These are phyloP conservation scores for Varecia variegata DNA, from an alignment of 2,797 vertebrate genomes.

Conservation along the genomic window DNA sequence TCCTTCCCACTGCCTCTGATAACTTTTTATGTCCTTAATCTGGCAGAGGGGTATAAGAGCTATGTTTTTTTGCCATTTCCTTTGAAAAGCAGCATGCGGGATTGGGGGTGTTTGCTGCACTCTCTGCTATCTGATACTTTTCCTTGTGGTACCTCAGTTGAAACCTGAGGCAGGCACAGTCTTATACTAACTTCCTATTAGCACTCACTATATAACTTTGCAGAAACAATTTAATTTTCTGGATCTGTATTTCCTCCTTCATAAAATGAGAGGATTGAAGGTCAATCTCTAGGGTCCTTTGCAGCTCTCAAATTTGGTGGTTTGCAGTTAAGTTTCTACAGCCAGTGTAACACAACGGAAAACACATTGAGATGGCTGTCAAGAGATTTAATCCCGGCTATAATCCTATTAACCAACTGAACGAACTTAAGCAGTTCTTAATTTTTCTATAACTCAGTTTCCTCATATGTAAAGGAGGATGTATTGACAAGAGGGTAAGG, in stretches of 20 bases:
- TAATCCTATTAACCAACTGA: constrained; percentile 25
- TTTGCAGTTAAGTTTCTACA: constrained; percentile 19
- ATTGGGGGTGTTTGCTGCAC: not conserved
- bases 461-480: not conserved
- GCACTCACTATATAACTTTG: constrained; percentile 12
- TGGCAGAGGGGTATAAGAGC: not conserved
- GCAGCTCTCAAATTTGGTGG: not conserved
- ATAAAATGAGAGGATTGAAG: constrained; percentile 32
- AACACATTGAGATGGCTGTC: constrained; percentile 26
- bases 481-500: not conserved
- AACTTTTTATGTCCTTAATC: not conserved
- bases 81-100: not conserved
- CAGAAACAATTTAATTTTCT: constrained; percentile 49
- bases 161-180: not conserved
- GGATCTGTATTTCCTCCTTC: not conserved
- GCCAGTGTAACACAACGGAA: not conserved
- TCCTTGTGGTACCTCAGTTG: not conserved
- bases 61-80: not conserved
- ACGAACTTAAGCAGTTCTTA: not conserved
- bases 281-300: constrained; percentile 28
- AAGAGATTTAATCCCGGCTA: not conserved
- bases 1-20: not conserved
- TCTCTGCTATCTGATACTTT: not conserved
- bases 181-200: not conserved
- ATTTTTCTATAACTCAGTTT: not conserved